Percentiles rank a stretch among this genome's conserved stretches.
These are phyloP conservation scores for Empis livida DNA, from an alignment of 2,888 invertebrate species.

Conservation along the genomic window DNA sequence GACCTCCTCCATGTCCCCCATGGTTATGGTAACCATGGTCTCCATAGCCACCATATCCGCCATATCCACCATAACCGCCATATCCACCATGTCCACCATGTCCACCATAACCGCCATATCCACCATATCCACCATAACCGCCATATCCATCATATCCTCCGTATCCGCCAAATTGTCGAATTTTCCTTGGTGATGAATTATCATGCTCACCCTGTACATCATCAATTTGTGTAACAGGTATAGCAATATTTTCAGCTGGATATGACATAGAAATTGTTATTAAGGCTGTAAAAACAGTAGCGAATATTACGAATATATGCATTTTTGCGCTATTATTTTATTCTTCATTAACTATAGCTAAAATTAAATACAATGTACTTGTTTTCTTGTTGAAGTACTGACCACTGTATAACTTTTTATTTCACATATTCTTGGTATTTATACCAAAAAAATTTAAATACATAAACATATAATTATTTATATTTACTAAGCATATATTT, in stretches of 20 bases:
- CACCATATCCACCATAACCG: constrained; percentile 6
- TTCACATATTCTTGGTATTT: not conserved
- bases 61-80: not conserved
- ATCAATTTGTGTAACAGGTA: too few relatives aligned
- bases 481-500: too few relatives aligned
- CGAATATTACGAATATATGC: constrained; percentile 15
- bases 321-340: constrained; percentile 15
- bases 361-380: not conserved
- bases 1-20: not conserved
- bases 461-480: too few relatives aligned
- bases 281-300: constrained; percentile 10
- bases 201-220: constrained; percentile 2
- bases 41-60: not conserved
- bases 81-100: not conserved
- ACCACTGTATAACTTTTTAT: too few relatives aligned
- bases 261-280: constrained; percentile 9
- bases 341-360: not conserved
- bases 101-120: constrained; percentile 2
- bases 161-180: constrained; percentile 13
- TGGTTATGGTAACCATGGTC: not conserved
- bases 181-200: constrained; percentile 17
- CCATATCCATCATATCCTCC: constrained; percentile 14
- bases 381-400: not conserved
- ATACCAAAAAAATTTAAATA: not conserved
- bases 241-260: constrained; percentile 2